Evolutionary conservation across 2,113 vertebrate genomes (phyloP), one percentile per base, ranked within the genome.

Genomic region (Amphiprion ocellaris): DNA sequence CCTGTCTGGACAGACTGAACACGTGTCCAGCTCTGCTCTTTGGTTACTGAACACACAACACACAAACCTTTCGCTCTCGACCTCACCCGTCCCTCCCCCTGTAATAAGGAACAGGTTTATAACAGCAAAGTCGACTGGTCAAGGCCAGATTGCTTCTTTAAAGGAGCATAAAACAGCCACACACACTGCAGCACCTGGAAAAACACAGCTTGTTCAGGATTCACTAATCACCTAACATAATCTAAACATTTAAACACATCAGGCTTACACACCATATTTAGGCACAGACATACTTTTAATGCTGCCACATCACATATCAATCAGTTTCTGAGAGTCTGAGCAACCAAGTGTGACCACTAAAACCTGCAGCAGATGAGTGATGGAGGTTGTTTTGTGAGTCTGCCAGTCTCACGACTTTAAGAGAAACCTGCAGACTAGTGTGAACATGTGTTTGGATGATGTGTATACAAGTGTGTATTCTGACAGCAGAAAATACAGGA

Each of bases 41-140:
- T 30, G 30, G 30, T 30, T 4, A 69, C 70, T 49, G 41, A 46
- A 52, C n/a, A n/a, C n/a, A n/a, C n/a, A n/a, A 54, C 53, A 75
- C 69, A 30, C 53, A 26, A 41, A 59, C 50, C 26, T 46, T 58
- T 17, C 17, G 23, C 54, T 44, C 46, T 52, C 21, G 26, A 3
- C 21, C 54, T 23, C 21, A 21, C 16, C 17, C 9, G 9, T 4
- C 26, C 26, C 63, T 72, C 49, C 66, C 24, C 11, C 24, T 63
- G 37, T 80, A 66, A 79, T 77, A 85, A 85, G 49, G 53, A 75
- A 68, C 74, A 79, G 61, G 65, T 86, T 84, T 80, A 66, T 80
- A 70, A 72, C 9, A 67, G 50, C 47, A 86, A 82, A 79, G 84
- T 82, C 64, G 30, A 49, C 37, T 1, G 30, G 61, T 71, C 75